Conservation (phyloP, 2,113 vertebrate species). For the Peromyscus leucopus region DNA sequence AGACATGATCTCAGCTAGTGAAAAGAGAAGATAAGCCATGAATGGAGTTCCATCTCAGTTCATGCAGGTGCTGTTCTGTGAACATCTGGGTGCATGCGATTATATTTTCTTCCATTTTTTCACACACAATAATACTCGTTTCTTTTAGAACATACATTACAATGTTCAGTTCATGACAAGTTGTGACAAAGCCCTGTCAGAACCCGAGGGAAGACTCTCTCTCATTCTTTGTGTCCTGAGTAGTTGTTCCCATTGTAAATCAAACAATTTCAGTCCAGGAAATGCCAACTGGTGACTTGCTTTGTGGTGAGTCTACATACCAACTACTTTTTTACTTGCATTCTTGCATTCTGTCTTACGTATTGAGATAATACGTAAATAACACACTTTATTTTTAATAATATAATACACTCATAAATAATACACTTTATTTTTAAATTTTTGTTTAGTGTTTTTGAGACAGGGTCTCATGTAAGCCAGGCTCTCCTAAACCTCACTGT, state of each 20-base stretch:
- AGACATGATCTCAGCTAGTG: conserved; percentile 84
- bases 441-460: background rate
- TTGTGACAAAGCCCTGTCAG: conserved; percentile 73
- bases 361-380: background rate
- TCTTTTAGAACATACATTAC: conserved; percentile 72
- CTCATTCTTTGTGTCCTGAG: conserved; percentile 60
- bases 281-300: conserved; percentile 65
- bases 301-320: conserved; percentile 75
- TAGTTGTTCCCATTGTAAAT: conserved; percentile 68
- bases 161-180: conserved; percentile 78
- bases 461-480: background rate
- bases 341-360: conserved; percentile 66
- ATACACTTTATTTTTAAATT: background rate
- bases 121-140: conserved; percentile 73
- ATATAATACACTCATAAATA: too few species aligned
- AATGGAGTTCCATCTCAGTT: conserved; percentile 86
- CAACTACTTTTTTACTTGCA: conserved; percentile 67
- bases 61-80: conserved; percentile 89
- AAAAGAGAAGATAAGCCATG: conserved; percentile 87
- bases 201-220: conserved; percentile 53
- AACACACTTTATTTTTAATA: background rate
- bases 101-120: background rate
- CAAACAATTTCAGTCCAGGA: conserved; percentile 72
- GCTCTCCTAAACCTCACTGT: background rate
- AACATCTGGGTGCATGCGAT: conserved; percentile 73